Evolutionary conservation across 92 coral and sea anemone species (phyloP).

Genomic region (Paramuricea clavata): DNA sequence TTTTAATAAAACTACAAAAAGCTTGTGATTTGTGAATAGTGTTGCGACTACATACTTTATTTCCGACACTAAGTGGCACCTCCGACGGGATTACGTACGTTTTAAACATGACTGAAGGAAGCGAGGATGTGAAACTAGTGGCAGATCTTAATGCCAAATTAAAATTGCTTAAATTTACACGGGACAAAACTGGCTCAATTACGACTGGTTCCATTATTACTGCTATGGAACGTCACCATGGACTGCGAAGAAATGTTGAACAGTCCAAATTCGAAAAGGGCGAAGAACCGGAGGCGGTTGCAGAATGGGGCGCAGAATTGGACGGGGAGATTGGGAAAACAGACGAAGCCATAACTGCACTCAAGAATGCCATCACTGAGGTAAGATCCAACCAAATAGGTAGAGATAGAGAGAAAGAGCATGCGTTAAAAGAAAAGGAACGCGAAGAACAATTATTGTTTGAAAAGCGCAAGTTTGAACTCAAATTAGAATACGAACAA

Average conservation of each 20-base stretch:
- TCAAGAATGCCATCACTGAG: neutral
- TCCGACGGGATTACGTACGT: too few species aligned
- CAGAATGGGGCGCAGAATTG: neutral
- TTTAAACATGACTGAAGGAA: neutral
- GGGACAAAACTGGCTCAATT: neutral
- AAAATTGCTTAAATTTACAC: neutral
- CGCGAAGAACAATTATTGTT: neutral
- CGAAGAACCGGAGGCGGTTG: too few species aligned
- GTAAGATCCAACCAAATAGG: neutral
- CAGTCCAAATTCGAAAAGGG: too few species aligned
- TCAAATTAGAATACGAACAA: neutral
- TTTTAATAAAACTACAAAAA: too few species aligned
- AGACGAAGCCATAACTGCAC: neutral
- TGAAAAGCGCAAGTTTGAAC: too few species aligned
- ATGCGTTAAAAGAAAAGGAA: neutral
- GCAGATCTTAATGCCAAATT: too few species aligned
- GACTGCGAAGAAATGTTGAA: neutral
- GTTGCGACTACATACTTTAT: too few species aligned
- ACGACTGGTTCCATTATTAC: neutral
- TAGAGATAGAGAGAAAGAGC: conserved; percentile 10
- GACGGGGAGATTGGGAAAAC: neutral
- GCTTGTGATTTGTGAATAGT: too few species aligned
- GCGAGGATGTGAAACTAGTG: too few species aligned
- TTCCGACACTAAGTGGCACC: too few species aligned
- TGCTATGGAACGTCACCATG: conserved; percentile 1